These are phyloP conservation scores for Lethenteron camtschaticum DNA, from an alignment of 2,113 vertebrate species.

Conservation along the genomic window DNA sequence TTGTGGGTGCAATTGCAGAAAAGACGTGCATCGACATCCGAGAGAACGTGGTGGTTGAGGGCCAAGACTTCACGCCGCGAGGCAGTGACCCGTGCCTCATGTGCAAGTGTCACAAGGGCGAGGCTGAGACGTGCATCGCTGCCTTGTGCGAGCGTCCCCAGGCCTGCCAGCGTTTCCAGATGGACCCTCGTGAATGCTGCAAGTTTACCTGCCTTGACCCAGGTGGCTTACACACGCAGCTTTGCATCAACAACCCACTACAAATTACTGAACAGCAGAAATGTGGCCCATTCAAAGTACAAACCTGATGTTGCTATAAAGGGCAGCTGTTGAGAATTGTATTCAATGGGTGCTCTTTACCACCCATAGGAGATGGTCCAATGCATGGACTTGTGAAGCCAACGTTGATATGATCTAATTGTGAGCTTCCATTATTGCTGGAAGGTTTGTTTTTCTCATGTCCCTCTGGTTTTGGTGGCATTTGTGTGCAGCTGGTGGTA, in stretches of 20 bases:
- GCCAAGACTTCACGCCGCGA: constrained; percentile 90
- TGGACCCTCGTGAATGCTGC: constrained; percentile 95
- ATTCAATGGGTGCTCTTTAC: too few relatives aligned
- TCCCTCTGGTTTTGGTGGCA: neutral
- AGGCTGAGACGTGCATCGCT: constrained; percentile 88
- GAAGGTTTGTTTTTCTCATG: neutral
- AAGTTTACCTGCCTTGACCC: constrained; percentile 86
- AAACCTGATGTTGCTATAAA: too few relatives aligned
- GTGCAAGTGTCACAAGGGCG: constrained; percentile 83
- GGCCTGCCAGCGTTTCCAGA: constrained; percentile 73
- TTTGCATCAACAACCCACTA: too few relatives aligned
- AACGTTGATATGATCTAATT: neutral
- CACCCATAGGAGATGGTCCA: too few relatives aligned
- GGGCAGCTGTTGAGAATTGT: too few relatives aligned
- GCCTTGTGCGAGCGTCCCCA: constrained; percentile 82
- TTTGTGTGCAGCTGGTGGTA: constrained; percentile 47
- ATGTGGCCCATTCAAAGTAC: too few relatives aligned
- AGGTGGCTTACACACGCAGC: constrained; percentile 21
- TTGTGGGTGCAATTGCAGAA: constrained; percentile 22
- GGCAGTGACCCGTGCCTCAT: constrained; percentile 86
- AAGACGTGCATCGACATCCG: constrained; percentile 95
- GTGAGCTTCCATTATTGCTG: neutral
- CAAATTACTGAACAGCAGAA: too few relatives aligned
- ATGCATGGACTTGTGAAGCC: too few relatives aligned
- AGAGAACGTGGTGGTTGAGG: constrained; percentile 87